Evolutionary conservation across 2,888 invertebrate genomes (phyloP), one percentile per base, ranked within the genome.

Genomic region (Mechanitis mazaeus): DNA sequence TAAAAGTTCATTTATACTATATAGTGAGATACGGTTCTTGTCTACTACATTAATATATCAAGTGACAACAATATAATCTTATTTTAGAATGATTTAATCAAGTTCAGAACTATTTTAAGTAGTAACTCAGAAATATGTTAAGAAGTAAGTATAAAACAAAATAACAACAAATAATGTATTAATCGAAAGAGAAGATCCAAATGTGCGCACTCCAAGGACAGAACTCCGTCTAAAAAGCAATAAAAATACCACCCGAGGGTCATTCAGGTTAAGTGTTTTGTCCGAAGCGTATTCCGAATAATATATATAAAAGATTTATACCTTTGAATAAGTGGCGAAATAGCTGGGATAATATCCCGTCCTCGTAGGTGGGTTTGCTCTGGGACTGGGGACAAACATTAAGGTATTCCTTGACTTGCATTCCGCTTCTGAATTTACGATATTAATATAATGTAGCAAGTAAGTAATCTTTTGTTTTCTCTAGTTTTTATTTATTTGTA

Each of bases 221-320:
- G 72, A 75, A 75, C 72, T 75, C 72, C 65, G 74, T 70, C 72
- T 38, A 42, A 74, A 71, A 79, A 74, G 83, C 82, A 84, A 85
- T 84, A 85, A 84, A 85, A 85, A 84, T 84, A 83, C 85, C 84
- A 72, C 64, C 73, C 74, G 68, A 76, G 81, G 85, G 84, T 84
- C 85, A 85, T 84, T 84, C 84, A 83, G 81, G 83, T 81, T 83
- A 82, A 84, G 84, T 84, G 84, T 83, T 78, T 76, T 79, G 82
- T 81, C 83, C 83, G 79, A 71, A 70, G 77, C 71, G 73, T 72
- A 74, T 78, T 74, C 75, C 67, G 74, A 76, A 81, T 80, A 78
- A 79, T 81, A 79, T 80, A 80, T 81, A 77, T 78, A 74, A 68
- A 75, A 80, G 81, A 80, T 84, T 84, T 83, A 80, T 81, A 78